phyloP scores from a whole-genome alignment of 2,797 vertebrate species.

The Epinephelus awoara region DNA sequence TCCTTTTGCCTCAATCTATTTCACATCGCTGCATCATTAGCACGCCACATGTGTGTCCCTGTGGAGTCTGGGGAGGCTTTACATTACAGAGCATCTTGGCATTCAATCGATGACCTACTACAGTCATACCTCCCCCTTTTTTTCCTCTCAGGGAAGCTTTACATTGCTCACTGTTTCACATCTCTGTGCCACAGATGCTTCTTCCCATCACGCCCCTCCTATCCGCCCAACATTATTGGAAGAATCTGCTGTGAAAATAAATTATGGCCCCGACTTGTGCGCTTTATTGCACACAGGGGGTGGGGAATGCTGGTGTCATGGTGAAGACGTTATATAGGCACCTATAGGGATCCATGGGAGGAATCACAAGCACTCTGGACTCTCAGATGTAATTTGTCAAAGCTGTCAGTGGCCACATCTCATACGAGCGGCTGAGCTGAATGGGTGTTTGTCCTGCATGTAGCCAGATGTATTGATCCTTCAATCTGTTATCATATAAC shows the following conservation, averaged over 20 bases:
- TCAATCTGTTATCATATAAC: constrained; percentile 55
- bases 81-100: constrained; percentile 70
- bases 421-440: constrained; percentile 45
- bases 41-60: constrained; percentile 61
- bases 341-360: constrained; percentile 40
- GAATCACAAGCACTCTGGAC: constrained; percentile 33
- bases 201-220: constrained; percentile 28
- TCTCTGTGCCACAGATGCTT: constrained; percentile 25
- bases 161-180: constrained; percentile 45
- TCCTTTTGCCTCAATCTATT: constrained; percentile 27
- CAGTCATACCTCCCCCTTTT: constrained; percentile 22
- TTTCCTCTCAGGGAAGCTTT: constrained; percentile 6
- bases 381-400: constrained; percentile 55
- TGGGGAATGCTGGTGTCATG: constrained; percentile 18
- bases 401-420: constrained; percentile 52
- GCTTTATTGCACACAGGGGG: constrained; percentile 22
- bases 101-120: constrained; percentile 75
- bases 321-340: constrained; percentile 39
- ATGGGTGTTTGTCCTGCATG: constrained; percentile 61
- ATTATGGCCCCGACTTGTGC: constrained; percentile 11
- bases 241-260: constrained; percentile 36
- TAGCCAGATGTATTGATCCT: constrained; percentile 65
- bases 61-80: constrained; percentile 63
- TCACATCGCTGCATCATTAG: constrained; percentile 65
- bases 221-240: constrained; percentile 3